Evolutionary conservation across 2,113 vertebrate species (phyloP), one percentile per base, ranked within the genome.

Genomic region (Gila orcuttii): DNA sequence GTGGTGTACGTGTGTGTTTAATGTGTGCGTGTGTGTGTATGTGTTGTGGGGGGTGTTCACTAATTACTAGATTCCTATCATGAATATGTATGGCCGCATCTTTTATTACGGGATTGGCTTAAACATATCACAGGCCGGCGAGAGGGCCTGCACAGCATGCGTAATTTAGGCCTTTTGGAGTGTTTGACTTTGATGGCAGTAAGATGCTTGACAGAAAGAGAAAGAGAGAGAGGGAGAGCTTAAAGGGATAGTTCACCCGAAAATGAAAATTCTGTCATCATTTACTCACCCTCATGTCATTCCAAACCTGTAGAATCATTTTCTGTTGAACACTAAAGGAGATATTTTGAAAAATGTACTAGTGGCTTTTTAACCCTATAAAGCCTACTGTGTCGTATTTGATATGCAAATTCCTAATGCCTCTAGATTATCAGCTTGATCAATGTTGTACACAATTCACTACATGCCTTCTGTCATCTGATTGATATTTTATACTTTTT

Each of bases 61-160:
- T 96, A 95, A 96, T 96, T 95, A 95, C 93, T 91, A 95, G 94
- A 95, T 94, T 93, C 92, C 91, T 93, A 93, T 94, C 95, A 96
- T 96, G 95, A 95, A 96, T 96, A 96, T 96, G 94, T 96, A 96
- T 96, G 92, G 91, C 59, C 42, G 93, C 94, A 94, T 96, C 94
- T 88, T 95, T 95, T 95, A 94, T 95, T 94, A 94, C 89, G 89
- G 93, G 93, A 91, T 91, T 92, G 94, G 91, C 92, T 95, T 94
- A 92, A 93, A 93, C 93, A 91, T 93, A 93, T 95, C 91, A 92
- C 90, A 93, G 89, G 90, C 83, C 59, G 85, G 64, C 74, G 74
- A 69, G 78, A 80, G 21, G 73, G 60, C 39, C 83, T 59, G 81
- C 31, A 60, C 60, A 45, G 84, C 79, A 88, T 89, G 79, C 83